phyloP scores from a whole-genome alignment of 2,888 invertebrate genomes.

The Brassicogethes aeneus region DNA sequence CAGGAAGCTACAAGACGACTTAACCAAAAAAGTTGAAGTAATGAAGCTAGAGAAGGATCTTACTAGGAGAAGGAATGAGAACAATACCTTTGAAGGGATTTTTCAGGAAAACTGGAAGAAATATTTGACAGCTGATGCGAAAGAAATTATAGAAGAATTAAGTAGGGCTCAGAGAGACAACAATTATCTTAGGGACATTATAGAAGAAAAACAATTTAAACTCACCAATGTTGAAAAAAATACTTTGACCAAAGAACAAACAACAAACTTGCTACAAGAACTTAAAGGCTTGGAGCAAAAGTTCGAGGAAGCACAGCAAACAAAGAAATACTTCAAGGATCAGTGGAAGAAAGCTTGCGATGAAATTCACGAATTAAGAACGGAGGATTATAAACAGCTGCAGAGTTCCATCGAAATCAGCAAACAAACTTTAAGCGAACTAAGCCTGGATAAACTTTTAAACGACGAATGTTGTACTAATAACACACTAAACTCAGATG shows the following conservation, averaged over 20 bases:
- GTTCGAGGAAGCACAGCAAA: slow-evolving; percentile 51
- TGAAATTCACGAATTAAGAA: slow-evolving; percentile 56
- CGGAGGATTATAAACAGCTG: slow-evolving; percentile 45
- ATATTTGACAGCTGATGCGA: slow-evolving; percentile 25
- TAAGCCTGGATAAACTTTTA: slow-evolving; percentile 18
- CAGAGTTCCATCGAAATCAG: slow-evolving; percentile 45
- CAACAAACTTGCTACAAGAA: slow-evolving; percentile 56
- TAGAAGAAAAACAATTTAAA: slow-evolving; percentile 30
- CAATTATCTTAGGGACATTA: slow-evolving; percentile 28
- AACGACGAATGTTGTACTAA: too few species aligned
- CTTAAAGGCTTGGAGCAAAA: slow-evolving; percentile 57
- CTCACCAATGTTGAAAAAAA: slow-evolving; percentile 45
- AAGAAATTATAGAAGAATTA: slow-evolving; percentile 31
- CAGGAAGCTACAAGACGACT: slow-evolving; percentile 48
- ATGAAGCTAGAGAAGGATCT: slow-evolving; percentile 21
- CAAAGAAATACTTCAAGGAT: slow-evolving; percentile 66
- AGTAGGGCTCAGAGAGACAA: slow-evolving; percentile 34
- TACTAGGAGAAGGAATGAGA: slow-evolving; percentile 17
- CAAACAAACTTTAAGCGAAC: slow-evolving; percentile 30
- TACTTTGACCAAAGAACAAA: slow-evolving; percentile 56
- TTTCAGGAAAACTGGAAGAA: slow-evolving; percentile 29
- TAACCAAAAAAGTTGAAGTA: slow-evolving; percentile 45
- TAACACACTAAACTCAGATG: too few species aligned
- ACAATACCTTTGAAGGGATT: slow-evolving; percentile 21
- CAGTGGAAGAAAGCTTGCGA: slow-evolving; percentile 63